phyloP scores from a whole-genome alignment of 2,888 invertebrate genomes.

The Cryptophagus acutangulus region DNA sequence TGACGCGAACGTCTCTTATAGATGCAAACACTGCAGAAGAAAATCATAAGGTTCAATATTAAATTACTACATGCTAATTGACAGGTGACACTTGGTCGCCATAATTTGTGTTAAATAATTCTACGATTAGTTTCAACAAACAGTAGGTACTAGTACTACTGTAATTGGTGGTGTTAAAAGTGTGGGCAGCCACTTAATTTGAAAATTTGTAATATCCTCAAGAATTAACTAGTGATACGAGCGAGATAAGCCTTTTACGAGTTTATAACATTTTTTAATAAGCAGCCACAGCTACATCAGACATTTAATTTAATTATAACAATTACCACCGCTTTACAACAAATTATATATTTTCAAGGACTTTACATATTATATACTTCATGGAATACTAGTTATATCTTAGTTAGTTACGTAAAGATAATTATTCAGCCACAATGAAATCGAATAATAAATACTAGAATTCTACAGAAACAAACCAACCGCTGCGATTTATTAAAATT shows the following conservation, averaged over 20 bases:
- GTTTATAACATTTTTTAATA: neutral
- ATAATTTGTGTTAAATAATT: too few relatives aligned
- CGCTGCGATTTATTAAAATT: too few relatives aligned
- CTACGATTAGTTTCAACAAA: too few relatives aligned
- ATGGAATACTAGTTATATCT: slow-evolving; percentile 20
- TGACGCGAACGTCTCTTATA: slow-evolving; percentile 40
- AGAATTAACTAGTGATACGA: neutral
- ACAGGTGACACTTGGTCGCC: too few relatives aligned
- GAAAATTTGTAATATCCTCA: slow-evolving; percentile 29
- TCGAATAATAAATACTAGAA: too few relatives aligned
- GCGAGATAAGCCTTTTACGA: too few relatives aligned
- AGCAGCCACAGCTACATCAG: neutral
- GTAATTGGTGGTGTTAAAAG: too few relatives aligned
- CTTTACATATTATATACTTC: slow-evolving; percentile 17
- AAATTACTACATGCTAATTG: too few relatives aligned
- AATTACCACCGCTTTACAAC: slow-evolving; percentile 8
- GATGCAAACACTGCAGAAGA: slow-evolving; percentile 41
- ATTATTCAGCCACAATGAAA: slow-evolving; percentile 18
- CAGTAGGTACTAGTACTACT: too few relatives aligned
- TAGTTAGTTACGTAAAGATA: slow-evolving; percentile 15
- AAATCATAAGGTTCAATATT: too few relatives aligned
- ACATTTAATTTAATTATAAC: slow-evolving; percentile 11
- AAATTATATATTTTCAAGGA: too few relatives aligned
- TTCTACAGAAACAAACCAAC: too few relatives aligned
- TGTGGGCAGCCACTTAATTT: slow-evolving; percentile 21